Evolutionary conservation across 2,113 vertebrate species (phyloP), one percentile per base, ranked within the genome.

Genomic region (Gymnarchus niloticus): DNA sequence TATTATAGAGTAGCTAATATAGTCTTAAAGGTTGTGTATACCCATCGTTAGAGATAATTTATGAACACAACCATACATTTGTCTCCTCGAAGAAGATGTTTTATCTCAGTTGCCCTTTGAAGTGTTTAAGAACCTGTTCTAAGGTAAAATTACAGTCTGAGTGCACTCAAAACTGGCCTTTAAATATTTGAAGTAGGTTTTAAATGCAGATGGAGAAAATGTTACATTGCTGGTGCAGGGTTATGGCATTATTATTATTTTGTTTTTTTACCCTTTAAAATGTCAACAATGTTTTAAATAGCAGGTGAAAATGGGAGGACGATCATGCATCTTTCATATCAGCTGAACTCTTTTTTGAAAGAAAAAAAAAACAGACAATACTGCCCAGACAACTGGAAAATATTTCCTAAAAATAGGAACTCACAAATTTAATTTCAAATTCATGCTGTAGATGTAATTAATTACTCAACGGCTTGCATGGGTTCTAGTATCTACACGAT

Each of bases 51-150:
- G 78, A 86, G 80, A 80, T 86, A 83, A 86, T 83, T 86, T 69
- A 82, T 19, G 81, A 17, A 51, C 21, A 76, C n/a, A 83, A 86
- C 48, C 61, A 61, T 44, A 9, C 46, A 73, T 83, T 86, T 83
- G 73, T 86, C 57, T 83, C 69, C 48, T 48, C 14, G 48, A 69
- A 54, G 48, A 54, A 51, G 12, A 56, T 10, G 21, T 86, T 86
- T 83, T 83, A 85, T 85, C 85, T 85, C 85, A 80, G 57, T 81
- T 85, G 83, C 81, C 80, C 59, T 65, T 65, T 69, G 61, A 69
- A 33, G 37, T 69, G 37, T 69, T 10, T 4, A 69, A 69, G 61
- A 69, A 69, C 61, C 28, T 17, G 12, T 37, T 69, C 28, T 28
- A 69, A 69, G 37, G 61, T 69, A 6, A 3, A 1, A 69, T 23